Evolutionary conservation across 2,113 vertebrate species (phyloP).

Genomic region (Datnioides undecimradiatus): DNA sequence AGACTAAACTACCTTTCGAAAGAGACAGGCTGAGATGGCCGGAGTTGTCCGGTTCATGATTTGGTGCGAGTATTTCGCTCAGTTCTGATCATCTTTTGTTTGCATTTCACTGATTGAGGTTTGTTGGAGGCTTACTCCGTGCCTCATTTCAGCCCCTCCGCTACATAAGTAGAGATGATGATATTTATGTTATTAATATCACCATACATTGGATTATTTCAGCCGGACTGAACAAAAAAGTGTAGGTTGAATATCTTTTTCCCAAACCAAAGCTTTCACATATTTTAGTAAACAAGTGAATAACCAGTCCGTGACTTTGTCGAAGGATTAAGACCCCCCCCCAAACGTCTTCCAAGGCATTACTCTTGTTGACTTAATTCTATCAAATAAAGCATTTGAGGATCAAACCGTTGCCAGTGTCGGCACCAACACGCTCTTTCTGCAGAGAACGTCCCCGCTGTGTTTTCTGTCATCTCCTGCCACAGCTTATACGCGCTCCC

Average conservation of each 20-base stretch:
- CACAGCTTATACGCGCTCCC: conserved; percentile 47
- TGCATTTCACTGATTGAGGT: neutral
- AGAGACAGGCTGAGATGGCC: neutral
- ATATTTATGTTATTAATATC: neutral
- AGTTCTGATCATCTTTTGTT: neutral
- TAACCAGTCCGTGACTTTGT: neutral
- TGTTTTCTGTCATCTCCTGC: conserved; percentile 68
- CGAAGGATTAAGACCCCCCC: neutral
- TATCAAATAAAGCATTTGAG: conserved; percentile 23
- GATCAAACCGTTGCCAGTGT: conserved; percentile 9
- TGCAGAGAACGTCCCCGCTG: conserved; percentile 32
- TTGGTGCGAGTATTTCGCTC: neutral
- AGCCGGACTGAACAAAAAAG: neutral
- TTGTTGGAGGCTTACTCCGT: neutral
- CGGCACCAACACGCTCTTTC: conserved; percentile 9
- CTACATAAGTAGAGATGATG: neutral
- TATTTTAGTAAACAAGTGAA: neutral
- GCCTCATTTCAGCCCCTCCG: neutral
- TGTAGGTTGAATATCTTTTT: neutral
- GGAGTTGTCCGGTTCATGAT: neutral
- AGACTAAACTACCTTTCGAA: neutral
- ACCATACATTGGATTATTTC: neutral
- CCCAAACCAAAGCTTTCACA: neutral
- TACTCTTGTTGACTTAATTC: conserved; percentile 26
- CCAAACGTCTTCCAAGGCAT: conserved; percentile 4